Percentiles rank a stretch among this genome's conserved stretches.
Evolutionary conservation across 1,140 invertebrate genomes (phyloP).

Genomic region (Diprion similis): DNA sequence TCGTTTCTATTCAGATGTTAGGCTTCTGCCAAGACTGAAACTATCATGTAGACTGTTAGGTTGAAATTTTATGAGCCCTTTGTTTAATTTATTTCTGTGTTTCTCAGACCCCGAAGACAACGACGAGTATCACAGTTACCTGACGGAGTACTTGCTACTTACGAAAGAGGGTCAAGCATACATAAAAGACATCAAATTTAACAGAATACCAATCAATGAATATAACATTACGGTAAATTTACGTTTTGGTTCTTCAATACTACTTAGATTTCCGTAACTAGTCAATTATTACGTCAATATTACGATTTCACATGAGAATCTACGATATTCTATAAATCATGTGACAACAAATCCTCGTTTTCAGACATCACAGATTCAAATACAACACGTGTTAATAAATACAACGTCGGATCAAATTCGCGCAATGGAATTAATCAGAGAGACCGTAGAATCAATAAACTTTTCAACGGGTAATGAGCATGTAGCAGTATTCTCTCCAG

Average conservation of each 20-base stretch:
- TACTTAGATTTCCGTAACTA: neutral
- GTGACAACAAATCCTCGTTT: slow-evolving; percentile 17
- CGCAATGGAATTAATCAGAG: slow-evolving; percentile 51
- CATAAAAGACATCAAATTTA: slow-evolving; percentile 58
- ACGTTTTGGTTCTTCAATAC: neutral
- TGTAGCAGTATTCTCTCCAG: slow-evolving; percentile 48
- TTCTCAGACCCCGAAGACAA: slow-evolving; percentile 42
- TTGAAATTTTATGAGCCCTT: neutral
- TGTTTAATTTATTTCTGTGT: slow-evolving; percentile 15
- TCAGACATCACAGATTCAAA: slow-evolving; percentile 51
- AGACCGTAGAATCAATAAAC: slow-evolving; percentile 43
- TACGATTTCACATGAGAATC: neutral
- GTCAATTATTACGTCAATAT: neutral
- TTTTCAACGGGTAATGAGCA: slow-evolving; percentile 43
- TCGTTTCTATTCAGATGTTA: slow-evolving; percentile 13
- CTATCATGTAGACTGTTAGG: slow-evolving; percentile 1
- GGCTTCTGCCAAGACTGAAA: neutral
- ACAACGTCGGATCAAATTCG: slow-evolving; percentile 47
- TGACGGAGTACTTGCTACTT: slow-evolving; percentile 55
- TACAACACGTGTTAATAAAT: slow-evolving; percentile 53
- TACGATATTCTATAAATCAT: too few species aligned
- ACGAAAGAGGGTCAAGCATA: slow-evolving; percentile 53
- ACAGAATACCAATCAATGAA: slow-evolving; percentile 47
- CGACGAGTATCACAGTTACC: slow-evolving; percentile 50
- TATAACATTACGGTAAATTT: slow-evolving; percentile 57